Percentiles rank a stretch among this genome's conserved stretches.
These are phyloP conservation scores for Wiebesia pumilae DNA, from an alignment of 1,140 invertebrate genomes.

Conservation along the genomic window DNA sequence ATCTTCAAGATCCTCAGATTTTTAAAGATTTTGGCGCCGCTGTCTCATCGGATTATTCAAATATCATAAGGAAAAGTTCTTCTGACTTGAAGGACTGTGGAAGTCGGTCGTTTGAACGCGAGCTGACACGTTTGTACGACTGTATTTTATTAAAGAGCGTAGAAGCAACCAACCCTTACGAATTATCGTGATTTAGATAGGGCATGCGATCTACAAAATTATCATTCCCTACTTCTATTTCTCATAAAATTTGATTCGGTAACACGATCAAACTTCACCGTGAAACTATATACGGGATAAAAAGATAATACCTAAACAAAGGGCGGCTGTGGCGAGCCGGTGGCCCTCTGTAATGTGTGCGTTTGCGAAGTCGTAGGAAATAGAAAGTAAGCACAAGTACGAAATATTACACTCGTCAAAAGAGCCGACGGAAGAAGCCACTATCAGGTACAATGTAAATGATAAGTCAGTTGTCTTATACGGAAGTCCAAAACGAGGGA, in stretches of 20 bases:
- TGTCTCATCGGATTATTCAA: background rate
- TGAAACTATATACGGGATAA: background rate
- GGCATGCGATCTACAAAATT: background rate
- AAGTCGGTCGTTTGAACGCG: no score
- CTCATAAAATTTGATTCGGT: background rate
- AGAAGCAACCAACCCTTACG: no score
- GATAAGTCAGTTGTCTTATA: background rate
- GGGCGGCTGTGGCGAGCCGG: background rate
- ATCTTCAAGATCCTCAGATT: conserved; percentile 7
- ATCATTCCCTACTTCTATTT: background rate
- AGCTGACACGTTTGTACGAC: no score
- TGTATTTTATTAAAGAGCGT: no score
- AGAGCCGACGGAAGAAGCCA: conserved; percentile 21
- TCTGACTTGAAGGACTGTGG: background rate
- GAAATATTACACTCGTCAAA: conserved; percentile 4
- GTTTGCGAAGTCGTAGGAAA: background rate
- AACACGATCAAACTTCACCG: background rate
- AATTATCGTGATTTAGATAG: background rate
- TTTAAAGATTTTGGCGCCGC: conserved; percentile 36
- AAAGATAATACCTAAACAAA: background rate
- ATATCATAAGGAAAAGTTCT: conserved; percentile 3
- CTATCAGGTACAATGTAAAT: conserved; percentile 1
- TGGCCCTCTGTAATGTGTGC: background rate
- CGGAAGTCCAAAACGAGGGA: background rate
- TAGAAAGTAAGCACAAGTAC: background rate